Percentiles rank a stretch among this genome's conserved stretches.
Evolutionary conservation across 1,140 invertebrate species (phyloP).

Genomic region (Drosophila rhopaloa): DNA sequence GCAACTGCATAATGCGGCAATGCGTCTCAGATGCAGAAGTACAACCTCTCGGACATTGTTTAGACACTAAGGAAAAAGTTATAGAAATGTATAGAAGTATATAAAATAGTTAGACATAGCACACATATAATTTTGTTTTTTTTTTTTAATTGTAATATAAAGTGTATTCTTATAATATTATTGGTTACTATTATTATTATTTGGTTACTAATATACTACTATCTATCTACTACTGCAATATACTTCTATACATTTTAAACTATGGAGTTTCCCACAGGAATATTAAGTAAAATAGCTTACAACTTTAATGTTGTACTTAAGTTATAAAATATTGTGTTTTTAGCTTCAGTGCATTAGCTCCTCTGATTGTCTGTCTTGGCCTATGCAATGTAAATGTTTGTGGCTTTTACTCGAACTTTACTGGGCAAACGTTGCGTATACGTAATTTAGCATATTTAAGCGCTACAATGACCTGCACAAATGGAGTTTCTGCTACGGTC

Average conservation of each 20-base stretch:
- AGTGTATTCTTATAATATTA: too few species aligned
- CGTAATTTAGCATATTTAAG: constrained; percentile 44
- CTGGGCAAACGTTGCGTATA: constrained; percentile 49
- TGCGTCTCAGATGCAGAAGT: constrained; percentile 12
- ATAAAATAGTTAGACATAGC: too few species aligned
- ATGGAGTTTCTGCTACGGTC: constrained; percentile 42
- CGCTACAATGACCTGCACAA: constrained; percentile 32
- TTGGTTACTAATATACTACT: too few species aligned
- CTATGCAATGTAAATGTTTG: constrained; percentile 59
- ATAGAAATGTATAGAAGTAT: background rate
- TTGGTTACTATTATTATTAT: too few species aligned
- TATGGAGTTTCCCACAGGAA: too few species aligned
- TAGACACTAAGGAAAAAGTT: background rate
- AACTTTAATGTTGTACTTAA: too few species aligned
- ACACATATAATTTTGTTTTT: too few species aligned
- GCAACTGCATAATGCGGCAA: constrained; percentile 45
- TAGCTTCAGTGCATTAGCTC: constrained; percentile 3
- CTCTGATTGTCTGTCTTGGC: constrained; percentile 19
- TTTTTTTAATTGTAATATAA: too few species aligned
- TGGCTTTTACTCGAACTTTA: constrained; percentile 43
- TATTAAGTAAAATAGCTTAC: too few species aligned
- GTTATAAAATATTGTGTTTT: background rate
- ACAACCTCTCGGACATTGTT: background rate
- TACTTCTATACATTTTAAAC: too few species aligned
- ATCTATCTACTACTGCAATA: too few species aligned